Evolutionary conservation across 2,797 vertebrate genomes (phyloP), one percentile per base, ranked within the genome.

Genomic region (Pseudomugil tenellus): DNA sequence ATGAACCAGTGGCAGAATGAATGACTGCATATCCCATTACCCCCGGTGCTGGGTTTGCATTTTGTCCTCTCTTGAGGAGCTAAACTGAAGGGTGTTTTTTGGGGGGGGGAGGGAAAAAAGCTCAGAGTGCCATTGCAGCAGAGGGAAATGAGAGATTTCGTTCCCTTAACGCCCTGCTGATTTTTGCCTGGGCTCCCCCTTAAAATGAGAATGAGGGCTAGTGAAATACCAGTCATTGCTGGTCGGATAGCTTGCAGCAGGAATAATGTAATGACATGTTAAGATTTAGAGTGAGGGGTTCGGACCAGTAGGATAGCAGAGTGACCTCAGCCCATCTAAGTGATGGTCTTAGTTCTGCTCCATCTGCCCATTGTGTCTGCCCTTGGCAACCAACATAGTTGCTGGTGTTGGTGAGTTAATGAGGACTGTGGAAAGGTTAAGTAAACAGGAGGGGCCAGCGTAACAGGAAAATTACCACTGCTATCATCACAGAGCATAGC

Each of bases 391-490:
- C 84, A 83, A 87, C 83, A 77, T 86, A 87, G 84, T 83, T 71
- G 77, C 81, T 84, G 79, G 87, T 86, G 86, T 82, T 88, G 87
- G 84, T 66, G 85, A 92, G 92, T 90, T 94, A 94, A 94, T 94
- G 92, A 94, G 93, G 89, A 87, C 89, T 90, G 87, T 53, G 72
- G 86, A 93, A 93, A 94, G 94, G 93, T 95, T 94, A 94, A 91
- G 90, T 92, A 94, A 94, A 94, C 93, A 94, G 93, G 92, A 93
- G 90, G 90, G 91, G 88, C 87, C 75, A 56, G 84, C 76, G 87
- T 92, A 88, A 92, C 87, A 83, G 88, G 87, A 89, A 91, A 93
- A 93, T 93, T 83, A 92, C 89, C 81, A 80, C 83, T 64, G 84
- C 82, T 82, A 85, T 91, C 86, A 88, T 86, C 79, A 74, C 77